A percentile compares a stretch with the other conserved stretches of the same genome.
These are phyloP conservation scores for Ailuropoda melanoleuca DNA, from an alignment of 2,113 vertebrate species.

Conservation along the genomic window DNA sequence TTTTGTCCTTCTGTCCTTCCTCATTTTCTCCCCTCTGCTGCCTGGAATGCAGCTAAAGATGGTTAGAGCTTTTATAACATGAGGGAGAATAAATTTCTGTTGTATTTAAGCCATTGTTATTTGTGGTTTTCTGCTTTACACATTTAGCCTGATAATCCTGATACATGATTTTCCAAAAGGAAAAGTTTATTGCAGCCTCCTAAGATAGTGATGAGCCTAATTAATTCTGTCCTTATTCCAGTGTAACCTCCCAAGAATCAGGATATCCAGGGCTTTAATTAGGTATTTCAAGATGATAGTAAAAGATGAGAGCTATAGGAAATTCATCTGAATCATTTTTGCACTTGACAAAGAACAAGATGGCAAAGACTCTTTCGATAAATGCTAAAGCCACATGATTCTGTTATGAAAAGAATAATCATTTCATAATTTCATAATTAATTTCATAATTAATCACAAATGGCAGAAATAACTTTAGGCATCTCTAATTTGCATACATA, in stretches of 20 bases:
- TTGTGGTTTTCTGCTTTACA: neutral
- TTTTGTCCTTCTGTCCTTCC: neutral
- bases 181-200: neutral
- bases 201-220: neutral
- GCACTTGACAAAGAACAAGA: neutral
- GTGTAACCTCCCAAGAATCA: neutral
- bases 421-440: neutral
- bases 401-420: neutral
- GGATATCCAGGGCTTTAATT: neutral
- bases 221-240: neutral
- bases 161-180: neutral
- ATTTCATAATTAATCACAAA: slow-evolving; percentile 13
- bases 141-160: neutral
- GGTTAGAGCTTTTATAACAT: neutral
- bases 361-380: neutral
- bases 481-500: neutral
- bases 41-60: neutral
- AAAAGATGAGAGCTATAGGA: neutral
- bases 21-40: neutral
- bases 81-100: neutral
- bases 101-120: neutral
- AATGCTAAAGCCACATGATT: neutral
- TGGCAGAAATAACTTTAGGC: slow-evolving; percentile 12
- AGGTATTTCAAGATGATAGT: neutral
- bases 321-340: neutral